Percentiles rank a stretch among this genome's conserved stretches.
Evolutionary conservation across 2,797 vertebrate genomes (phyloP).

Genomic region (Neomorphus geoffroyi): DNA sequence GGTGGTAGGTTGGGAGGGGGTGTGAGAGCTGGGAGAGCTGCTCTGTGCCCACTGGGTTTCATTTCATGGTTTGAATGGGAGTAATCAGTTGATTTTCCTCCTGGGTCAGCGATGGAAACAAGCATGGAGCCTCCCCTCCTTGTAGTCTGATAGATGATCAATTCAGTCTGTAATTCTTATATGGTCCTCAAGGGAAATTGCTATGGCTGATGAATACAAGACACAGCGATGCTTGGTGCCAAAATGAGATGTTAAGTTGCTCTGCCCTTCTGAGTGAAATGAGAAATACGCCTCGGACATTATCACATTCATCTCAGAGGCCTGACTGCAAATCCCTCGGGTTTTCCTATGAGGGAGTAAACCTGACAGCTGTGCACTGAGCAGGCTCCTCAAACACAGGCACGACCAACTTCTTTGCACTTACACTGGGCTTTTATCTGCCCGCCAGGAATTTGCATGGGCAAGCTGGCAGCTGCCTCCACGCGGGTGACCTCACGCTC

Average conservation of each 20-base stretch:
- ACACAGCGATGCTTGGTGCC: background rate
- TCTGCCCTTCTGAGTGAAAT: background rate
- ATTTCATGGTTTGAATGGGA: background rate
- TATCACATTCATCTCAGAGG: fast-evolving
- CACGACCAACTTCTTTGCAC: background rate
- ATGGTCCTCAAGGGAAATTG: background rate
- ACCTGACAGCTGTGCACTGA: background rate
- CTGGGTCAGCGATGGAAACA: background rate
- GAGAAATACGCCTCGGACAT: background rate
- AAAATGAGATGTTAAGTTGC: conserved; percentile 17
- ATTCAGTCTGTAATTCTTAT: background rate
- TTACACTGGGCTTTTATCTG: background rate
- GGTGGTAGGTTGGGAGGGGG: background rate
- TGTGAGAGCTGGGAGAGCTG: background rate
- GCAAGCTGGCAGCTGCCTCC: background rate
- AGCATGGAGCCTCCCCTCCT: background rate
- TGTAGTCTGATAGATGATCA: background rate
- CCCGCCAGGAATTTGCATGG: fast-evolving
- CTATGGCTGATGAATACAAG: background rate
- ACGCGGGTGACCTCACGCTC: background rate
- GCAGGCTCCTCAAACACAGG: background rate
- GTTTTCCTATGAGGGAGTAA: background rate
- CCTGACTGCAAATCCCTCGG: background rate
- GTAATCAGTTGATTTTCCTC: background rate
- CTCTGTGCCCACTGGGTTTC: background rate